Evolutionary conservation across 2,113 vertebrate species (phyloP).

Genomic region (Siniperca chuatsi): DNA sequence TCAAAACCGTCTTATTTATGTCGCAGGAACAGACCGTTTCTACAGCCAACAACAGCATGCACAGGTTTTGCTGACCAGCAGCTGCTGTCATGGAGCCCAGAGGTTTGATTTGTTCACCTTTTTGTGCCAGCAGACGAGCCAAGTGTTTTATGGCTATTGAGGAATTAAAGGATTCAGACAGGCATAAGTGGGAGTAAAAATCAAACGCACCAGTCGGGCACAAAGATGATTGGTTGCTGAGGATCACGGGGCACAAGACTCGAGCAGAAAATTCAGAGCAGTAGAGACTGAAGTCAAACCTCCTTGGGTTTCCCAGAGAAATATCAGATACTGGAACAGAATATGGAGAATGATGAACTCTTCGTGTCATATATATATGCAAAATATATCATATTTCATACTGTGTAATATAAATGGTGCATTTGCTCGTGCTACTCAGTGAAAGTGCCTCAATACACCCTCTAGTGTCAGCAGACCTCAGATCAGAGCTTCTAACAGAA

Average conservation of each 20-base stretch:
- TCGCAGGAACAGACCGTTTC: background rate
- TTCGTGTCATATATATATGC: background rate
- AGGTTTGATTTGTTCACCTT: conserved; percentile 20
- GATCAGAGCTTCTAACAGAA: background rate
- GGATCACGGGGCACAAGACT: conserved; percentile 37
- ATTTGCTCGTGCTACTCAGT: background rate
- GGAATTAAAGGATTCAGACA: fast-evolving
- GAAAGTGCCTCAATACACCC: conserved; percentile 17
- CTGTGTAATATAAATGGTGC: background rate
- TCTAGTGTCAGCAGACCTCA: conserved; percentile 12
- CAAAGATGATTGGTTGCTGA: conserved; percentile 64
- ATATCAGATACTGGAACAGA: background rate
- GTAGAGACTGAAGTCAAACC: background rate
- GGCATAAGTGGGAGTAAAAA: background rate
- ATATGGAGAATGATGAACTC: background rate
- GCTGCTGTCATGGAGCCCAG: conserved; percentile 24
- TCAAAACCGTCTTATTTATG: background rate
- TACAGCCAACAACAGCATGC: background rate
- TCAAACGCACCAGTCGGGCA: conserved; percentile 61
- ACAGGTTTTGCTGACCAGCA: conserved; percentile 3
- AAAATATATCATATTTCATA: background rate
- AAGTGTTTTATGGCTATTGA: fast-evolving
- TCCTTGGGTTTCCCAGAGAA: background rate
- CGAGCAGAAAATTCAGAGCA: background rate
- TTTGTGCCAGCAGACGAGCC: background rate